Conservation (phyloP, 1,140 invertebrate species). For the Sesamia nonagrioides region DNA sequence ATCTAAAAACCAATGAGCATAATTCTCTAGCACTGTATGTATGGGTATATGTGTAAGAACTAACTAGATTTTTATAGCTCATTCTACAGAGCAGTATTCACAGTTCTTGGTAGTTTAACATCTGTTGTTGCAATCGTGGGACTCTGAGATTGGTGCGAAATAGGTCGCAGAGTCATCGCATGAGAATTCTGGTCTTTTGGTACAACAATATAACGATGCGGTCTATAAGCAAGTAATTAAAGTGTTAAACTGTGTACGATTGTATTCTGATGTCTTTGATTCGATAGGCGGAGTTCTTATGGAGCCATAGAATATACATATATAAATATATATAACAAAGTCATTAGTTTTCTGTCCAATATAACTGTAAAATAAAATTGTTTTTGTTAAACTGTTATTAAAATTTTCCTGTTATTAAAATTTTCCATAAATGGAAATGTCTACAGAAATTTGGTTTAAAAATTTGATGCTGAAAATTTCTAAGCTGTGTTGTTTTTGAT, state of each 20-base stretch:
- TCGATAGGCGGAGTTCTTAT: background rate
- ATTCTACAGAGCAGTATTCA: constrained; percentile 19
- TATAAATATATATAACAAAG: background rate
- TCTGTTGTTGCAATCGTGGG: constrained; percentile 42
- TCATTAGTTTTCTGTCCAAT: too few species aligned
- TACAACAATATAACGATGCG: constrained; percentile 33
- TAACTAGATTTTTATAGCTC: constrained; percentile 14
- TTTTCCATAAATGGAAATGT: too few species aligned
- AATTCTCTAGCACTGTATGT: background rate
- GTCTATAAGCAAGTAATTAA: constrained; percentile 39
- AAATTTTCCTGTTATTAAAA: too few species aligned
- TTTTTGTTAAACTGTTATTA: too few species aligned
- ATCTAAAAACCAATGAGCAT: background rate
- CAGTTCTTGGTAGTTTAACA: constrained; percentile 42
- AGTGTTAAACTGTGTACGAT: constrained; percentile 36
- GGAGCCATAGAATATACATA: background rate
- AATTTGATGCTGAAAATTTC: too few species aligned
- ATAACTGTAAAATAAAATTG: too few species aligned
- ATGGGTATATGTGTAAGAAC: constrained; percentile 4
- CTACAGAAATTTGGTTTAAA: too few species aligned
- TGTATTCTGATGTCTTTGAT: constrained; percentile 33
- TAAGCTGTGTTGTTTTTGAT: too few species aligned
- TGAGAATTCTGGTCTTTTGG: constrained; percentile 43
- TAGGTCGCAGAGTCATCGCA: constrained; percentile 40
- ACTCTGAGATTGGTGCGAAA: constrained; percentile 42